Evolutionary conservation across 2,888 invertebrate species (phyloP).

Genomic region (Plagodis dolabraria): DNA sequence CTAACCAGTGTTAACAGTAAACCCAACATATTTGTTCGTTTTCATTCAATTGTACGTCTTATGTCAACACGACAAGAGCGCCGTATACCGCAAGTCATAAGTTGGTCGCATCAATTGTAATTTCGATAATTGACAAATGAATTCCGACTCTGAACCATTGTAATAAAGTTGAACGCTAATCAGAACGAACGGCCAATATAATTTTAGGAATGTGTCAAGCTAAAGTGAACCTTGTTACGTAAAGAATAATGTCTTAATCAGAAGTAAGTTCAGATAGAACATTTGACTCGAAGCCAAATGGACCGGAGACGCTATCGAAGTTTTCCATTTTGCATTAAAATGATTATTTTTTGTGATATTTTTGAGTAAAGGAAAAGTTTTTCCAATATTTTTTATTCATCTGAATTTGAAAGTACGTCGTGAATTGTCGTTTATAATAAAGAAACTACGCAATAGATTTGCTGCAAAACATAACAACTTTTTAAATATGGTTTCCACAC

Average conservation of each 20-base stretch:
- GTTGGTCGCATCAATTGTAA: conserved; percentile 16
- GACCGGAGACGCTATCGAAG: conserved; percentile 27
- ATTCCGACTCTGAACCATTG: conserved; percentile 35
- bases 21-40: neutral
- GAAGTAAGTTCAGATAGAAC: conserved; percentile 20
- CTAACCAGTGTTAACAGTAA: no score
- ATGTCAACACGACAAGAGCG: conserved; percentile 6
- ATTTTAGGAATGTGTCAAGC: conserved; percentile 16
- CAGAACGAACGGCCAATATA: conserved; percentile 25
- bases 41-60: conserved; percentile 6
- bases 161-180: conserved; percentile 35
- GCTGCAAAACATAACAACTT: no score
- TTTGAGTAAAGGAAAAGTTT: conserved; percentile 1
- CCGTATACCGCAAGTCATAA: neutral
- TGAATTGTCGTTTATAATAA: no score
- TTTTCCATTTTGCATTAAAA: conserved; percentile 38
- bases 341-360: conserved; percentile 28
- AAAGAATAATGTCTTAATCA: conserved; percentile 8
- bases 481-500: no score
- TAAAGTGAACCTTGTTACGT: conserved; percentile 24
- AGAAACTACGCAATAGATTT: no score
- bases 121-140: conserved; percentile 30
- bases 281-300: conserved; percentile 41
- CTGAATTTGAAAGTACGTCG: neutral
- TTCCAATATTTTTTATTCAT: neutral